A percentile compares a stretch with the other conserved stretches of the same genome.
phyloP scores from a whole-genome alignment of 2,797 vertebrate species.

The Tapirus indicus region DNA sequence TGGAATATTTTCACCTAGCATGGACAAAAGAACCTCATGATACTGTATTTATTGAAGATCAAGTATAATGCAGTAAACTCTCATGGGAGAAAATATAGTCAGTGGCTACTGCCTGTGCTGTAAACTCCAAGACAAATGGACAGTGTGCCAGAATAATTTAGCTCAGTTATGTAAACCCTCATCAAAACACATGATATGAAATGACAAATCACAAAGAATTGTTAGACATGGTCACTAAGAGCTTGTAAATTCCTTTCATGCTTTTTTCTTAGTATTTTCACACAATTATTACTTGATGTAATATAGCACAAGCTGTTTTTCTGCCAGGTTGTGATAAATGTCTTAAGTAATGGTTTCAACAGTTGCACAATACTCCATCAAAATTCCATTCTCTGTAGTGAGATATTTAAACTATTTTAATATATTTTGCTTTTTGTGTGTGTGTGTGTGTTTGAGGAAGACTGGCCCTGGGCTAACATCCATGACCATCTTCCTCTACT shows the following conservation, averaged over 20 bases:
- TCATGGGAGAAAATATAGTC: background rate
- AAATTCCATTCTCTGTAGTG: background rate
- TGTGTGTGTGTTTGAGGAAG: too few relatives aligned
- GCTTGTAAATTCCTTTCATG: background rate
- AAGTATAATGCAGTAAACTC: background rate
- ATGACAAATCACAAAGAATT: background rate
- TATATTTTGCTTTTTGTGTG: background rate
- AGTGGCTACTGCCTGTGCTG: too few relatives aligned
- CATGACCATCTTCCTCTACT: too few relatives aligned
- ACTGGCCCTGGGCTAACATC: too few relatives aligned
- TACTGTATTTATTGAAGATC: background rate
- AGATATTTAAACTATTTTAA: background rate
- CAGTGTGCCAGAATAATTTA: background rate
- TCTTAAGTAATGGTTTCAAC: background rate
- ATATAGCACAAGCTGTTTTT: background rate
- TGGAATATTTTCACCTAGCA: background rate
- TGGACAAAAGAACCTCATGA: background rate
- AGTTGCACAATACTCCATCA: background rate
- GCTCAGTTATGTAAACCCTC: background rate
- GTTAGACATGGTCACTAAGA: background rate
- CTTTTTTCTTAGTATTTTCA: background rate
- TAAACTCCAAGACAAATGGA: background rate
- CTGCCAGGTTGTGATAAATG: background rate
- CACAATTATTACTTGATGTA: background rate
- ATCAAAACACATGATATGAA: background rate